Evolutionary conservation across 2,797 vertebrate genomes (phyloP), one percentile per base, ranked within the genome.

Genomic region (Microcaecilia unicolor): DNA sequence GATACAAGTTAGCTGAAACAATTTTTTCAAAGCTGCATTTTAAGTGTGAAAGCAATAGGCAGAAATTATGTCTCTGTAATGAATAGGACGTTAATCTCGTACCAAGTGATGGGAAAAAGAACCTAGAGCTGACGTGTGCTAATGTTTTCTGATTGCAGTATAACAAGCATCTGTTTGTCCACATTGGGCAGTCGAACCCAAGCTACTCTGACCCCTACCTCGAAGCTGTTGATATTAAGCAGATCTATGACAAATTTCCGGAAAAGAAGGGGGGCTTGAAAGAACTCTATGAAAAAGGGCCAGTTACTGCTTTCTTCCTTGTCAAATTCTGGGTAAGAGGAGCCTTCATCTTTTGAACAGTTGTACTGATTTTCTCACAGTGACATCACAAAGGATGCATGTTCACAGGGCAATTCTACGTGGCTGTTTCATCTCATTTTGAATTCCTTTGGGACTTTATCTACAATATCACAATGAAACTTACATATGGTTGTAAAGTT

Each of bases 161-260:
- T 62, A 94, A 89, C 77, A 95, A 94, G 49, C 93, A 98, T 69
- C 80, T 93, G 61, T 96, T 98, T 43, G 92, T 98, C 36, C 91
- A 98, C 61, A 94, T 98, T 3, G 89, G 88, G 54, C 92, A 94
- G 83, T 88, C 90, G 25, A 90, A 87, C 77, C 85, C 92, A 34
- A 85, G 82, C 69, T 89, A 87, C 71, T 88, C 63, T 15, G 93
- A 95, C 50, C 77, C 92, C 45, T 91, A 86, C 73, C 83, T 97
- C 64, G 93, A 98, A 76, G 89, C 90, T 0, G 92, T 98, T 76
- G 93, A 97, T 61, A 76, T 97, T 62, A 76, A 90, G 48, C 93
- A 98, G 76, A 97, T 98, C 72, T 98, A 92, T 21, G 93, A 98
- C 78, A 98, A 97, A 61, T 97, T 97, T 67, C 93, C 93, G 0